These are phyloP conservation scores for Lacerta agilis DNA, from an alignment of 2,797 vertebrate species.

Conservation along the genomic window DNA sequence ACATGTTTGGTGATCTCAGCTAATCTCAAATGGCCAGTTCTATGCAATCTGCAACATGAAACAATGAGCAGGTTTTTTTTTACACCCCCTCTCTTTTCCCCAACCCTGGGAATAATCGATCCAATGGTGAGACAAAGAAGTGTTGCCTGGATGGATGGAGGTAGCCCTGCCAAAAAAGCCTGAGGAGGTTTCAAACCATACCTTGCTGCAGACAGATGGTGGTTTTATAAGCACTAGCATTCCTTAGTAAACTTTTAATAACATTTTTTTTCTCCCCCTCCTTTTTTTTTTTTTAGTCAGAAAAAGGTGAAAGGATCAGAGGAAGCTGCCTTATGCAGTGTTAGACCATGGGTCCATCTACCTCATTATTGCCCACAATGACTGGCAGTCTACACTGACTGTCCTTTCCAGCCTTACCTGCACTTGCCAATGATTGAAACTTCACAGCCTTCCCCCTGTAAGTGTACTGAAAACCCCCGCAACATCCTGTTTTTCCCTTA, in stretches of 20 bases:
- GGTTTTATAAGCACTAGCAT: neutral
- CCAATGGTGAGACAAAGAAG: conserved; percentile 24
- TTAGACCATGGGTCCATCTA: too few species aligned
- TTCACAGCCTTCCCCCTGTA: too few species aligned
- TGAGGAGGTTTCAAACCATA: conserved; percentile 42
- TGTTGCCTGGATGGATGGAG: conserved; percentile 5
- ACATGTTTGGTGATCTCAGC: conserved; percentile 41
- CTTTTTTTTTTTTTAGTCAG: neutral
- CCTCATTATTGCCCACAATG: too few species aligned
- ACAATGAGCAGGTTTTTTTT: neutral
- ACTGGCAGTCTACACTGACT: too few species aligned
- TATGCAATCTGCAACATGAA: neutral
- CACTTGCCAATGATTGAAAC: too few species aligned
- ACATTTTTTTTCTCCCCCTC: neutral
- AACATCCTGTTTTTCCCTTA: too few species aligned
- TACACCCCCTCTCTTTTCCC: too few species aligned
- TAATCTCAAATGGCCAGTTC: conserved; percentile 38
- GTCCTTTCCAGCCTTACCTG: too few species aligned
- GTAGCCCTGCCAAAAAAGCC: conserved; percentile 11
- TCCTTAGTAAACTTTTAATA: conserved; percentile 35
- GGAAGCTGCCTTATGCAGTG: too few species aligned
- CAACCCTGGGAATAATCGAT: neutral
- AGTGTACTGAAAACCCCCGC: too few species aligned
- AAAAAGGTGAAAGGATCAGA: neutral
- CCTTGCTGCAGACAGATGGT: neutral